phyloP scores from a whole-genome alignment of 2,113 vertebrate species.

The Desmodus rotundus region DNA sequence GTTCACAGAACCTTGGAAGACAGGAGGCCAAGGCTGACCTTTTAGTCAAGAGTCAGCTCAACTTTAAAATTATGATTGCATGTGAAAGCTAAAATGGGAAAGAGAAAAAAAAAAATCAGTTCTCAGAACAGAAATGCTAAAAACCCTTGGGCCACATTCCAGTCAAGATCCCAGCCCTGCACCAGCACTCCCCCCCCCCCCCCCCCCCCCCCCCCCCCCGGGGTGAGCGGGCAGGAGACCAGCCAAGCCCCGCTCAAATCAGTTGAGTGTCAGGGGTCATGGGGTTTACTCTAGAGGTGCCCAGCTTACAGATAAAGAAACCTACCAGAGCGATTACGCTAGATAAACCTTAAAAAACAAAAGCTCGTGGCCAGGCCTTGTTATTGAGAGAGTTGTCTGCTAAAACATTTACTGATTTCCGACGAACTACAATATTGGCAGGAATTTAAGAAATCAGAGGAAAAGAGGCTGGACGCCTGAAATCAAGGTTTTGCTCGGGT shows the following conservation, averaged over 20 bases:
- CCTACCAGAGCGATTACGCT: background rate
- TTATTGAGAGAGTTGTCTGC: background rate
- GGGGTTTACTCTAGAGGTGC: conserved; percentile 34
- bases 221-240: background rate
- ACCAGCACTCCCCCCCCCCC: conserved; percentile 33
- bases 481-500: background rate
- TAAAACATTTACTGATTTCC: background rate
- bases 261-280: background rate
- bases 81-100: conserved; percentile 75
- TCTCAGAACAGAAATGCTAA: conserved; percentile 68
- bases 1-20: conserved; percentile 51
- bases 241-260: conserved; percentile 27
- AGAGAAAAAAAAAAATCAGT: conserved; percentile 66
- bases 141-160: conserved; percentile 68
- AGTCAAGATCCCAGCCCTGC: conserved; percentile 23
- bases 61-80: conserved; percentile 74
- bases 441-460: background rate
- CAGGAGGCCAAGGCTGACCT: conserved; percentile 63
- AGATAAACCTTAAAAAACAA: background rate
- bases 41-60: conserved; percentile 66
- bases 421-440: background rate
- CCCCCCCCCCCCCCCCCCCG: too few relatives aligned
- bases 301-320: conserved; percentile 34
- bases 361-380: background rate
- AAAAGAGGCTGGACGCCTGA: background rate